Evolutionary conservation across 2,113 vertebrate species (phyloP), one percentile per base, ranked within the genome.

Genomic region (Thalassarche chlororhynchos): DNA sequence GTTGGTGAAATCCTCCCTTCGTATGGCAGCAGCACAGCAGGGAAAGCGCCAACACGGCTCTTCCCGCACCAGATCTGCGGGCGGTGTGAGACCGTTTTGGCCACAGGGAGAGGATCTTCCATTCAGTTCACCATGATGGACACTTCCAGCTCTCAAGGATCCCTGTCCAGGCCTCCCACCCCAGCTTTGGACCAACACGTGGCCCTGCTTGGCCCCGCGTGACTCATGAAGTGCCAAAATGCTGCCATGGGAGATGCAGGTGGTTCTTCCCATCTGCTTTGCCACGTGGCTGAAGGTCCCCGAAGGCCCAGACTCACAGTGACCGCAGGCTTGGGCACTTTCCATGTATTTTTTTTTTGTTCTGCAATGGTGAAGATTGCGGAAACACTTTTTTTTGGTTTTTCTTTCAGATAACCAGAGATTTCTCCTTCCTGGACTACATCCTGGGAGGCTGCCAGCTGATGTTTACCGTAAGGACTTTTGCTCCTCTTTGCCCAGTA

Each of bases 391-490:
- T 3, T 31, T 23, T 24, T 17, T 25, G 24, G 3, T 25, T 17
- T 94, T 92, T 46, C 64, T 98, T 97, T 84, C 96, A 99, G 99
- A 99, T 99, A 95, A 98, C 98, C 82, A 99, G 99, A 85, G 98
- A 99, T 98, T 99, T 99, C 94, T 99, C 99, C 21, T 99, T 99
- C 92, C 98, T 99, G 97, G 99, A 99, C 98, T 99, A 99, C 95
- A 99, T 99, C 95, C 97, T 99, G 84, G 99, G 99, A 75, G 99
- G 99, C 93, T 99, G 99, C 97, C 99, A 99, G 81, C 98, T 99
- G 91, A 99, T 99, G 99, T 99, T 99, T 95, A 99, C 99, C 0
- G 99, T 99, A 98, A 99, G 99, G 97, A 91, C 40, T 81, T 87
- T 14, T 38, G 17, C 51, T 80, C 12, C 61, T 90, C 34, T 71